phyloP scores from a whole-genome alignment of 2,113 vertebrate species.

The Noctilio leporinus region DNA sequence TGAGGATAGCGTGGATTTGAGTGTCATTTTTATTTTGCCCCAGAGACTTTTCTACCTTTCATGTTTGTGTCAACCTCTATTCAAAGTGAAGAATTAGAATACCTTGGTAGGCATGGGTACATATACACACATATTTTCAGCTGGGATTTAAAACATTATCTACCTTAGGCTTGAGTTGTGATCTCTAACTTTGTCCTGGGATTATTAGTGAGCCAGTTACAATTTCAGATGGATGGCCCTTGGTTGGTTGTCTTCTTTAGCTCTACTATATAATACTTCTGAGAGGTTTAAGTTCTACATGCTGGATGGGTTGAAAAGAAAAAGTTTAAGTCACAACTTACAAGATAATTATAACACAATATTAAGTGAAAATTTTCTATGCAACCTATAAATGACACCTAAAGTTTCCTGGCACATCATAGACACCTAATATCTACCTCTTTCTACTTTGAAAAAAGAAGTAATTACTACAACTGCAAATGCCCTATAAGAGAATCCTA shows the following conservation, averaged over 20 bases:
- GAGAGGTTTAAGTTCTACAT: constrained; percentile 10
- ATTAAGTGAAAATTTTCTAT: background rate
- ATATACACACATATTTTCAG: background rate
- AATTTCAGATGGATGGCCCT: constrained; percentile 4
- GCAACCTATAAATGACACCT: background rate
- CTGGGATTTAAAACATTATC: background rate
- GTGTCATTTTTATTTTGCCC: background rate
- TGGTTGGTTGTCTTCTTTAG: background rate
- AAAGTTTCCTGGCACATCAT: background rate
- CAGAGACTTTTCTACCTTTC: background rate
- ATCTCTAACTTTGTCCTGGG: constrained; percentile 39
- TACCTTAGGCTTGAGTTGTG: constrained; percentile 49
- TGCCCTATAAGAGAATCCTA: background rate
- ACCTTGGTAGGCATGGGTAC: background rate
- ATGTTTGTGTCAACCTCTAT: background rate
- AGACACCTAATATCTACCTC: background rate
- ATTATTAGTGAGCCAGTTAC: constrained; percentile 4
- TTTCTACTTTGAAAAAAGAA: background rate
- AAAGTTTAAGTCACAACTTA: background rate
- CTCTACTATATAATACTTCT: background rate
- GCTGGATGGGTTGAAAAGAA: background rate
- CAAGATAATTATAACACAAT: background rate
- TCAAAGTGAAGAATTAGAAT: constrained; percentile 11
- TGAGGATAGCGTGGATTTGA: background rate
- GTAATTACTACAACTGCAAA: background rate